Percentiles rank a stretch among this genome's conserved stretches.
These are phyloP conservation scores for Euzophera pinguis DNA, from an alignment of 2,888 invertebrate genomes.

Conservation along the genomic window DNA sequence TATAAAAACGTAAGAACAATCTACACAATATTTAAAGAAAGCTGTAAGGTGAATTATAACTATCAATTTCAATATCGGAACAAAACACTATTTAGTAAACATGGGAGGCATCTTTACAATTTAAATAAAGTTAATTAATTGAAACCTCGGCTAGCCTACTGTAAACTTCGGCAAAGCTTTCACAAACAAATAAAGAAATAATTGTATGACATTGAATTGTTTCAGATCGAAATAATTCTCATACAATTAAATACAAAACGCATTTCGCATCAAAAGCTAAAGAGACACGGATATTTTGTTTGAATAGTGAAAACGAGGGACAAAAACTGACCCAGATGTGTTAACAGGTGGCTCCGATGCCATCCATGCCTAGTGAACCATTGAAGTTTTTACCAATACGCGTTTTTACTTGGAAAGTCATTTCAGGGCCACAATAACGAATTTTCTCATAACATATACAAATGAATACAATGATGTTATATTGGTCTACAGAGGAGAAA, in stretches of 20 bases:
- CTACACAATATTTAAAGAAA: too few relatives aligned
- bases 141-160: too few relatives aligned
- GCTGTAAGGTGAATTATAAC: slow-evolving; percentile 6
- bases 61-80: too few relatives aligned
- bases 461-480: background rate
- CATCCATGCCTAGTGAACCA: slow-evolving; percentile 45
- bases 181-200: too few relatives aligned
- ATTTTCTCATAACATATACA: slow-evolving; percentile 3
- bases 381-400: slow-evolving; percentile 42
- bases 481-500: background rate
- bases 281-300: slow-evolving; percentile 43
- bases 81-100: too few relatives aligned
- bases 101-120: too few relatives aligned
- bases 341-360: slow-evolving; percentile 50
- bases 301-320: slow-evolving; percentile 58
- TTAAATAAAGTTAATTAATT: too few relatives aligned
- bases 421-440: slow-evolving; percentile 6
- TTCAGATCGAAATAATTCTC: slow-evolving; percentile 24
- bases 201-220: slow-evolving; percentile 18
- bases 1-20: slow-evolving; percentile 46
- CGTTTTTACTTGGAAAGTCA: slow-evolving; percentile 26
- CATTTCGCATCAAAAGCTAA: slow-evolving; percentile 29
- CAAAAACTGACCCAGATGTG: slow-evolving; percentile 63
- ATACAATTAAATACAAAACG: slow-evolving; percentile 40
- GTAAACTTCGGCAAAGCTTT: too few relatives aligned